Evolutionary conservation across 2,797 vertebrate species (phyloP), one percentile per base, ranked within the genome.

Genomic region (Lagorchestes hirsutus): DNA sequence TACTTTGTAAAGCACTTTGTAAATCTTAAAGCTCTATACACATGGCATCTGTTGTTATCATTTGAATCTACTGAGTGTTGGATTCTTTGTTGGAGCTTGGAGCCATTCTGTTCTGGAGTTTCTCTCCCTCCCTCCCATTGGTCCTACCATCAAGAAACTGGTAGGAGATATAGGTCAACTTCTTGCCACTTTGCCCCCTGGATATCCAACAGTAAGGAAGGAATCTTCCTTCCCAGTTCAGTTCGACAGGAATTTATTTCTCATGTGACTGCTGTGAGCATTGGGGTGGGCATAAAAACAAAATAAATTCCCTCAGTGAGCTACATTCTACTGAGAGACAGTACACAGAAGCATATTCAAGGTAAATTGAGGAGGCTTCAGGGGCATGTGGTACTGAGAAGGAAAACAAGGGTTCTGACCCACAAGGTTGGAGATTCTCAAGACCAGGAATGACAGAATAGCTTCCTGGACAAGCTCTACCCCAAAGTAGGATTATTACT

Each of bases 71-170:
- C 22, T 87, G 22, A 82, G 14, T 56, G 29, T 94, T 87, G 22
- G 54, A 91, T 92, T 94, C 55, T 94, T 95, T 90, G 54, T 57
- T 93, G 58, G 54, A 1, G 40, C 50, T 94, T 93, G 29, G 24
- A 52, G 13, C 91, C 91, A 18, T 31, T 93, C 93, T 95, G 46
- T 90, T 55, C 57, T 62, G 62, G 87, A 40, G 12, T 55, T 91
- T 8, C 0, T 92, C 92, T 82, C 74, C 58, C 40, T 94, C 92
- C 55, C 55, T 94, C 91, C 56, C 82, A 29, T 87, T 91, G 56
- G 24, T 56, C 46, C 46, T 52, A 52, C 54, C 54, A 46, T 74
- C n/a, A 28, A 91, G 57, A 95, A 59, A 54, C 94, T 93, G 93
- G 3, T 87, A 82, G 91, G 29, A 93, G n/a, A 74, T 50, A 93